Percentiles rank a stretch among this genome's conserved stretches.
Conservation (phyloP, 2,888 invertebrate genomes). For the Pogonocherus hispidulus region DNA sequence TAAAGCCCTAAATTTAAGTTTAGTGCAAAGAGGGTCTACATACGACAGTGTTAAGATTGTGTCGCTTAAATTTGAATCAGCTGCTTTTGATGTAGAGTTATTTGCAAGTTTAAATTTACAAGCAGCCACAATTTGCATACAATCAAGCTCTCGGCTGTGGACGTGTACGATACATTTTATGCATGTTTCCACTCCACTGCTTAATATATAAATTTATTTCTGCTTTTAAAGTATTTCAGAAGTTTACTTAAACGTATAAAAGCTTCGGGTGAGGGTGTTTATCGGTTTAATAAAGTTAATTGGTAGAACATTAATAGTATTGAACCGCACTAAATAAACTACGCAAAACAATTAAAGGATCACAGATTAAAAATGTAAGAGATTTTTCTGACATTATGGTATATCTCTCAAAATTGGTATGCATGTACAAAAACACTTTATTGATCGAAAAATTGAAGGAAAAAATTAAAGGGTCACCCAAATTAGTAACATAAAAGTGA, state of each 20-base stretch:
- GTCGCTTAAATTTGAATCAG: conserved; percentile 42
- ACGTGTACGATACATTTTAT: conserved; percentile 30
- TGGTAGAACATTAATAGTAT: too few species aligned
- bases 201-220: conserved; percentile 18
- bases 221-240: conserved; percentile 10
- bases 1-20: conserved; percentile 16
- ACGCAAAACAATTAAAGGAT: too few species aligned
- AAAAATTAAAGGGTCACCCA: too few species aligned
- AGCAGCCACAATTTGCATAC: conserved; percentile 57
- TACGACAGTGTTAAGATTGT: conserved; percentile 30
- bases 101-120: conserved; percentile 60
- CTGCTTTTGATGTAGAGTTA: conserved; percentile 60
- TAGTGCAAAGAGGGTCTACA: conserved; percentile 9
- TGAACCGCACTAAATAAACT: too few species aligned
- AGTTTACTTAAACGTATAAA: conserved; percentile 1
- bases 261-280: background rate
- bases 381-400: too few species aligned
- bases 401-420: too few species aligned
- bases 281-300: too few species aligned
- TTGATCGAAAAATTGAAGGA: too few species aligned
- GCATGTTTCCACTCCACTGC: conserved; percentile 27
- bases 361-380: too few species aligned
- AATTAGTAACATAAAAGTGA: too few species aligned
- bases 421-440: too few species aligned
- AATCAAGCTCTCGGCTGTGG: conserved; percentile 46